Evolutionary conservation across 2,888 invertebrate species (phyloP).

Genomic region (Dendrolimus houi): DNA sequence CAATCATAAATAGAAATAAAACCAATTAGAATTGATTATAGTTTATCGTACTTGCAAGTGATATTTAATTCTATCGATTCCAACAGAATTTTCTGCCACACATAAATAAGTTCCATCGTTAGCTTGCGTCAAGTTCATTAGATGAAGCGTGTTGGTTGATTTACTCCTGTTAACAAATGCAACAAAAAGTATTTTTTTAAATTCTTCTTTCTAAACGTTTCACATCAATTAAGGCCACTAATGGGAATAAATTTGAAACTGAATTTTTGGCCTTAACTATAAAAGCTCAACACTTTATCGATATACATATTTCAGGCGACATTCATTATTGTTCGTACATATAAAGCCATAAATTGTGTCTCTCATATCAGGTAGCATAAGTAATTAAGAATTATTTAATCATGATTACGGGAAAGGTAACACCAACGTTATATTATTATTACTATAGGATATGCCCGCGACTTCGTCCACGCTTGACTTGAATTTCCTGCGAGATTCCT

Average conservation of each 20-base stretch:
- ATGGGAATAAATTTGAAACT: not conserved
- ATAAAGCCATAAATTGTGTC: too few species aligned
- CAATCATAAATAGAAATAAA: not conserved
- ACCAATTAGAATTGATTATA: not conserved
- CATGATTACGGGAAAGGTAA: too few species aligned
- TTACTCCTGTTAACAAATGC: slow-evolving; percentile 25
- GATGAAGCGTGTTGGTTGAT: slow-evolving; percentile 17
- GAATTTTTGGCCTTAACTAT: not conserved
- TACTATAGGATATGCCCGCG: too few species aligned
- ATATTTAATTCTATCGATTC: slow-evolving; percentile 35
- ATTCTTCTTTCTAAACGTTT: not conserved
- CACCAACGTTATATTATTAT: too few species aligned
- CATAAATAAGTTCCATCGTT: slow-evolving; percentile 47
- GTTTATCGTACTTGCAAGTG: slow-evolving; percentile 21
- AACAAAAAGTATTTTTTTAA: not conserved
- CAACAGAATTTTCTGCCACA: slow-evolving; percentile 37
- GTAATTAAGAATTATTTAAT: too few species aligned
- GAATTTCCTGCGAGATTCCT: too few species aligned
- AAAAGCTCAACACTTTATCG: not conserved
- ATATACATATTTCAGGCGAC: too few species aligned
- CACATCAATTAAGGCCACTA: not conserved
- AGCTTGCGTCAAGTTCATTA: slow-evolving; percentile 27
- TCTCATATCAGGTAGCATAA: too few species aligned
- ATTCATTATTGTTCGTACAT: too few species aligned
- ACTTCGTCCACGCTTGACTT: too few species aligned